Evolutionary conservation across 2,797 vertebrate genomes (phyloP).

Genomic region (Poeciliopsis gracilis): DNA sequence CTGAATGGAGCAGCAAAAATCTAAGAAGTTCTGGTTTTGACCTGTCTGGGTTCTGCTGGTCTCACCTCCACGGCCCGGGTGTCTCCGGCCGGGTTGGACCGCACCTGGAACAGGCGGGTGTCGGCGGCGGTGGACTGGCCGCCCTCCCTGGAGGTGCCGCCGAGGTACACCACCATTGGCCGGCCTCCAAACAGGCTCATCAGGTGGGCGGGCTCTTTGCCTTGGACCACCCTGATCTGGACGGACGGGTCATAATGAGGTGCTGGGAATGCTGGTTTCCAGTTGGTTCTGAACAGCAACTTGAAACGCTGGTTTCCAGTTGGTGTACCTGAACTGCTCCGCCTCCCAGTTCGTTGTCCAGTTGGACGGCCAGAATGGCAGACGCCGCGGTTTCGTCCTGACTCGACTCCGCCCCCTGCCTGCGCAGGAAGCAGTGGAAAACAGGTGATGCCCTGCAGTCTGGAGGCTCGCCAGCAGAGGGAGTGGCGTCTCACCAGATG

Average conservation of each 20-base stretch:
- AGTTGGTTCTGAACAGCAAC: no score
- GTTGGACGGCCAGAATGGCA: constrained; percentile 60
- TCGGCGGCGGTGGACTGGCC: constrained; percentile 86
- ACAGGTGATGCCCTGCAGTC: not conserved
- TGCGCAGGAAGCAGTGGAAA: constrained; percentile 23
- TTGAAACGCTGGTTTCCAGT: not conserved
- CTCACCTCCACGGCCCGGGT: constrained; percentile 94
- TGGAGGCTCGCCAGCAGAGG: not conserved
- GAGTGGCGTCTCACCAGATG: constrained; percentile 67
- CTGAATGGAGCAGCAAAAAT: not conserved
- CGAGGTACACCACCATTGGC: constrained; percentile 93
- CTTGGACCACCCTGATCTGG: constrained; percentile 89
- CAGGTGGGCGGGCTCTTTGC: constrained; percentile 95
- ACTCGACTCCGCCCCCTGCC: constrained; percentile 77
- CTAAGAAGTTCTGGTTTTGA: not conserved
- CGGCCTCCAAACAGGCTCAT: constrained; percentile 94
- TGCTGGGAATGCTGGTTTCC: not conserved
- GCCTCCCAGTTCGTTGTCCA: constrained; percentile 71
- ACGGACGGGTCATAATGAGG: not conserved
- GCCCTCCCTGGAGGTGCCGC: constrained; percentile 93
- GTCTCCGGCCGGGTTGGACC: constrained; percentile 89
- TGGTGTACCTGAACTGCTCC: constrained; percentile 68
- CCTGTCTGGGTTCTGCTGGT: not conserved
- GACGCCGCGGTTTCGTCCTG: constrained; percentile 67
- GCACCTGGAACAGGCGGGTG: constrained; percentile 93